Evolutionary conservation across 2,113 vertebrate species (phyloP), one percentile per base, ranked within the genome.

Genomic region (Nasalis larvatus): DNA sequence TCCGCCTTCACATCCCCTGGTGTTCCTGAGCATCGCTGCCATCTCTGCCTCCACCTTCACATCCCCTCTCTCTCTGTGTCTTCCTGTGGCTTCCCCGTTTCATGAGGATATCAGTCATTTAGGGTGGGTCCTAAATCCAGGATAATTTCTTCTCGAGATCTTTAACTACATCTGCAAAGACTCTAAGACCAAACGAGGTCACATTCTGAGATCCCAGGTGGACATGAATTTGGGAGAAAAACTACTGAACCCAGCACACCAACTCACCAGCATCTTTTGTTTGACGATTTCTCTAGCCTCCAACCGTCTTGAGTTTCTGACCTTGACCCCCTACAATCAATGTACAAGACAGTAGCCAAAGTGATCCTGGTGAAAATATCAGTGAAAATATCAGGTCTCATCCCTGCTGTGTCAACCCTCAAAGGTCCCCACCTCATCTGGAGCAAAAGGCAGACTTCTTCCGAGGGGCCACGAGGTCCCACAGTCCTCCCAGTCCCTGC

Each of bases 391-490:
- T 63, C 82, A 66, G 58, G 58, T 21, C 17, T 30, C 42, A n/a
- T 8, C 32, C 40, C 27, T 45, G 40, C 16, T 2, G 3, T 21
- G 23, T 47, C 3, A 56, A 37, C 60, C 14, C 37, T 25, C 21
- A 6, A 30, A 40, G 27, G n/a, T 23, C 11, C 78, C n/a, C 56
- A 45, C 69, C 69, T 42, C 17, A 30, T 58, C 21, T 8, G 4
- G 32, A 73, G 42, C 76, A 25, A 35, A 87, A 45, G 16, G 45
- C 56, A 1, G 12, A 3, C 16, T 66, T 37, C 54, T 5, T 35
- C 4, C 4, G 10, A 47, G n/a, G 6, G 68, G 30, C 30, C 27
- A 1, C 0, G 3, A n/a, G 45, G 54, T 13, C 56, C 47, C 16
- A 3, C 0, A 42, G 37, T 4, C 37, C 13, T 69, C 60, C 17